A percentile compares a stretch with the other conserved stretches of the same genome.
phyloP scores from a whole-genome alignment of 2,888 invertebrate species.

The Entomobrya proxima region DNA sequence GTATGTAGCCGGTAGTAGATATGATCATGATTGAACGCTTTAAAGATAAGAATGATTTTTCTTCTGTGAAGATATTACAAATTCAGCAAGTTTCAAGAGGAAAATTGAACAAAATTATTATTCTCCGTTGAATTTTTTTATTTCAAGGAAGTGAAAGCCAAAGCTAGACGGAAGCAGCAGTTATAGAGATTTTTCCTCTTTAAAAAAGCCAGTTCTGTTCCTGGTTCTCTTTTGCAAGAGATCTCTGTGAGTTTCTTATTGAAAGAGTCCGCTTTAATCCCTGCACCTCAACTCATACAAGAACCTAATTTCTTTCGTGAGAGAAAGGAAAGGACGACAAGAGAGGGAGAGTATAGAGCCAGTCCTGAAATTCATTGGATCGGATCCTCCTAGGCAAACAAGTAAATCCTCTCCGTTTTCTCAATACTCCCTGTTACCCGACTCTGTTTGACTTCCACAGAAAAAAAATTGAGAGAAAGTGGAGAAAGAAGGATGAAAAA shows the following conservation, averaged over 20 bases:
- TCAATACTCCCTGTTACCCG: too few relatives aligned
- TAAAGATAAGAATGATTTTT: not conserved
- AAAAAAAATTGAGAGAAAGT: too few relatives aligned
- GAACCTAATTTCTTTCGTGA: conserved; percentile 2
- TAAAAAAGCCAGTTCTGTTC: too few relatives aligned
- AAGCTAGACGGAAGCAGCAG: not conserved
- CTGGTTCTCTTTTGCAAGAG: too few relatives aligned
- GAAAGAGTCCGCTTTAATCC: conserved; percentile 9
- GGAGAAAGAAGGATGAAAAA: not conserved
- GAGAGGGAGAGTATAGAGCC: not conserved
- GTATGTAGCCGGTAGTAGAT: too few relatives aligned
- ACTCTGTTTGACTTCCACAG: not conserved
- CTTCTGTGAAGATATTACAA: not conserved
- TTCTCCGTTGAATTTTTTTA: not conserved
- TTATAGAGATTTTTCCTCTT: not conserved
- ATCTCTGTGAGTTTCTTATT: too few relatives aligned
- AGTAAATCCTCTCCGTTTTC: not conserved
- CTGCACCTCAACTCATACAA: conserved; percentile 8
- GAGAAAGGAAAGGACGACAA: not conserved
- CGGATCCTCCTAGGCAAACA: not conserved
- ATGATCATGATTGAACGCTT: not conserved
- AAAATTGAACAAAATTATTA: not conserved
- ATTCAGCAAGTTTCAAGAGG: conserved; percentile 5
- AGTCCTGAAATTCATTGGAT: not conserved
- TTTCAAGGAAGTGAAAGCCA: not conserved